Conservation (phyloP, 1,140 invertebrate species). For the Grapholita molesta region DNA sequence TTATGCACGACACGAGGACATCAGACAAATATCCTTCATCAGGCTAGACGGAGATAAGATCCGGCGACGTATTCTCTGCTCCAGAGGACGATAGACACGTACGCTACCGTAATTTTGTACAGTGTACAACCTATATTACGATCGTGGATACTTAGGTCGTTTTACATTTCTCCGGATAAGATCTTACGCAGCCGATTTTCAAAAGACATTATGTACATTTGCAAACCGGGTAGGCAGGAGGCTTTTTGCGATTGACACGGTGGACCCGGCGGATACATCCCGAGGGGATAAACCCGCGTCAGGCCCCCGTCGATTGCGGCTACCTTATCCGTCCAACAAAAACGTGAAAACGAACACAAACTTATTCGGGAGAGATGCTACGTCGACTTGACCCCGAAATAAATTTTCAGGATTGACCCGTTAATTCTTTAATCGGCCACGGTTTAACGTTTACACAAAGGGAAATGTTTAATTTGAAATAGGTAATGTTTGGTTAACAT, state of each 20-base stretch:
- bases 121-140: not conserved
- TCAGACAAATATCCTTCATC: conserved; percentile 7
- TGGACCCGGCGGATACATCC: conserved; percentile 4
- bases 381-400: conserved; percentile 8
- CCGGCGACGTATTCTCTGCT: conserved; percentile 11
- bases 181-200: not conserved
- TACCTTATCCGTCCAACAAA: conserved; percentile 24
- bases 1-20: conserved; percentile 6
- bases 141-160: not conserved
- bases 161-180: not conserved
- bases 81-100: not conserved
- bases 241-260: not conserved
- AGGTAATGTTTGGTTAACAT: not conserved
- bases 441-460: not conserved
- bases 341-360: conserved; percentile 16
- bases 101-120: not conserved
- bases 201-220: not conserved
- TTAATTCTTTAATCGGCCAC: not conserved
- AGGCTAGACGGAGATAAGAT: conserved; percentile 5
- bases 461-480: not conserved
- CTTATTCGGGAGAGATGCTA: conserved; percentile 15
- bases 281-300: conserved; percentile 28
- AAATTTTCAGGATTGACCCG: not conserved
- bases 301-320: conserved; percentile 26
- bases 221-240: not conserved